phyloP scores from a whole-genome alignment of 2,113 vertebrate species.

The Ciconia maguari region DNA sequence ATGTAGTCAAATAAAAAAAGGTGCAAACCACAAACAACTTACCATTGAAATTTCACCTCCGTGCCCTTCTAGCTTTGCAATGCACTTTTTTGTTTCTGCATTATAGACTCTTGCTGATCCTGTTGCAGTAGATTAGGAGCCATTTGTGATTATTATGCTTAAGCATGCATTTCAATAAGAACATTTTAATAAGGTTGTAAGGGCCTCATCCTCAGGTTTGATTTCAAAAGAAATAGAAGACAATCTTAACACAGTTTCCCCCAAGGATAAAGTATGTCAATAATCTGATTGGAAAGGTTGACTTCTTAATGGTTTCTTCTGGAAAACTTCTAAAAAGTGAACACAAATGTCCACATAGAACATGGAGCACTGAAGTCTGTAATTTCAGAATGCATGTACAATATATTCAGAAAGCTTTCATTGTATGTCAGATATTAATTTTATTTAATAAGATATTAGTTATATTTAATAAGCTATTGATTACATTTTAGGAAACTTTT shows the following conservation, averaged over 20 bases:
- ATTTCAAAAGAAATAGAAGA: not conserved
- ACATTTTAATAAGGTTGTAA: not conserved
- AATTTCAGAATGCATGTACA: not conserved
- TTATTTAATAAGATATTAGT: not conserved
- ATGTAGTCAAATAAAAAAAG: not conserved
- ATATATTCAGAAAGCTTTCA: not conserved
- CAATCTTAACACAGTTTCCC: not conserved
- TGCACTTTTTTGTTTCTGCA: conserved; percentile 80
- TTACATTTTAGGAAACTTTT: not conserved
- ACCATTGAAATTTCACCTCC: conserved; percentile 94
- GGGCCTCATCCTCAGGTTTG: not conserved
- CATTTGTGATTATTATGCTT: not conserved
- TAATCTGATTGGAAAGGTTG: not conserved
- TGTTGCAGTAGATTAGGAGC: conserved; percentile 51
- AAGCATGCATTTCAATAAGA: not conserved
- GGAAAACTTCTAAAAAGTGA: not conserved
- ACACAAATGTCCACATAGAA: not conserved
- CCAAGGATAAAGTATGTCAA: not conserved
- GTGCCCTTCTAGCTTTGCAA: conserved; percentile 86
- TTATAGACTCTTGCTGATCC: conserved; percentile 87
- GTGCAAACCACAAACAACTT: conserved; percentile 1
- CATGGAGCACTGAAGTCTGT: not conserved
- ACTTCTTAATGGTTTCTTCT: not conserved
- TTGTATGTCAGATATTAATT: not conserved
- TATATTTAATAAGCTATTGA: not conserved